phyloP scores from a whole-genome alignment of 2,113 vertebrate genomes.

The Argyrosomus japonicus region DNA sequence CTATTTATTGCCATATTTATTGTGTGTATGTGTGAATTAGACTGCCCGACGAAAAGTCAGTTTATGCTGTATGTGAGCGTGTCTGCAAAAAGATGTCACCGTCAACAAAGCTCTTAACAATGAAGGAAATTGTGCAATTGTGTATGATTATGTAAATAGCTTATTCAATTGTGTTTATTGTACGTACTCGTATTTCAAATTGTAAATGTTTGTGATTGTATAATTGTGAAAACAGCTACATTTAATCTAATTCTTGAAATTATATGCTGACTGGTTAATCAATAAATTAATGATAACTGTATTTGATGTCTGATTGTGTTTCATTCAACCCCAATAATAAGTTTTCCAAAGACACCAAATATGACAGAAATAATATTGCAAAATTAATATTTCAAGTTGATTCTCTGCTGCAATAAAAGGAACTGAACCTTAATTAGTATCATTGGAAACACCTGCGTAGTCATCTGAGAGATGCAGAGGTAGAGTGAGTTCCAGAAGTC shows the following conservation, averaged over 20 bases:
- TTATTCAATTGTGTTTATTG: not conserved
- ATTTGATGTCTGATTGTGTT: not conserved
- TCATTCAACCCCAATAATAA: not conserved
- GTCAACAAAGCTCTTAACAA: not conserved
- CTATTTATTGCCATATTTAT: slow-evolving; percentile 56
- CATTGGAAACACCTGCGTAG: too few relatives aligned
- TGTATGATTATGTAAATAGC: not conserved
- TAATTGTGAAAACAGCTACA: too few relatives aligned
- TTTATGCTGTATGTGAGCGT: not conserved
- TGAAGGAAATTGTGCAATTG: not conserved
- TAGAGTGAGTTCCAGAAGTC: too few relatives aligned
- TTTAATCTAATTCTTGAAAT: not conserved
- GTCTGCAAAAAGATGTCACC: not conserved
- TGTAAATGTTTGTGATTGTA: not conserved
- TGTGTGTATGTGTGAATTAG: slow-evolving; percentile 4
- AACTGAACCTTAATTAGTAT: too few relatives aligned
- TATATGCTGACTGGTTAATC: not conserved
- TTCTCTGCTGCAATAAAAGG: too few relatives aligned
- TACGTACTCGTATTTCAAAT: not conserved
- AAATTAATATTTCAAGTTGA: too few relatives aligned
- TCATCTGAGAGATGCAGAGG: too few relatives aligned
- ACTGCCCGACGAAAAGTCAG: not conserved
- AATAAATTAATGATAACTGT: slow-evolving; percentile 7
- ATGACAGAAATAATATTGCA: too few relatives aligned
- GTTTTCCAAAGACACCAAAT: too few relatives aligned